These are phyloP conservation scores for Mythimna impura DNA, from an alignment of 2,888 invertebrate species.

Conservation along the genomic window DNA sequence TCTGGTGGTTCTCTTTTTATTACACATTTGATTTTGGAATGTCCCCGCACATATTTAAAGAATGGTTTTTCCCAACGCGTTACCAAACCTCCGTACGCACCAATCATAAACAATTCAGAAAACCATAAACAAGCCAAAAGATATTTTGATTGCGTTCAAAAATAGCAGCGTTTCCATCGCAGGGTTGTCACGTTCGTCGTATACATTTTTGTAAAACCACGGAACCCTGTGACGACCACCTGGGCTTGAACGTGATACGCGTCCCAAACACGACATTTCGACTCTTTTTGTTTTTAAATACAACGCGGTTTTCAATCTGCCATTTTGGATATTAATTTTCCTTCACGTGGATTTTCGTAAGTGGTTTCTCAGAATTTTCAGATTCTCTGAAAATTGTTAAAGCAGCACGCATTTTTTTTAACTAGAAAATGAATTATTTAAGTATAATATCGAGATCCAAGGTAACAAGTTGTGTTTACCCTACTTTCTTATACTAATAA, in stretches of 20 bases:
- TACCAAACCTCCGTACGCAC: conserved; percentile 15
- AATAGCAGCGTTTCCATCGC: conserved; percentile 41
- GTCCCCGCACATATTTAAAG: conserved; percentile 10
- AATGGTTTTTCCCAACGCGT: not conserved
- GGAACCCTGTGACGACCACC: conserved; percentile 63
- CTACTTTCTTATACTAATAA: conserved; percentile 13
- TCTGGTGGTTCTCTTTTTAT: not conserved
- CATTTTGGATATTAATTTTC: conserved; percentile 36
- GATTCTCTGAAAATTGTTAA: not conserved
- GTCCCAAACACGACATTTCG: conserved; percentile 55
- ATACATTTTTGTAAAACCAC: conserved; percentile 71
- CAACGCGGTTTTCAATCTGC: conserved; percentile 45
- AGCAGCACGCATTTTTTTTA: not conserved
- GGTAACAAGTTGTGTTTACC: conserved; percentile 22
- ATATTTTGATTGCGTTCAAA: conserved; percentile 55
- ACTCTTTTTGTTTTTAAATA: conserved; percentile 55
- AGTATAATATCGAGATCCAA: conserved; percentile 7
- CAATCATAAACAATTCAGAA: conserved; percentile 35
- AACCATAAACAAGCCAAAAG: conserved; percentile 48
- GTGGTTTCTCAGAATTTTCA: conserved; percentile 20
- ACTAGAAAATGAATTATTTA: conserved; percentile 19
- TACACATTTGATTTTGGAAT: not conserved
- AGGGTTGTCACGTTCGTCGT: conserved; percentile 64
- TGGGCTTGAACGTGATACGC: conserved; percentile 67
- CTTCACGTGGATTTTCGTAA: conserved; percentile 27